Evolutionary conservation across 2,888 invertebrate species (phyloP).

Genomic region (Diarsia rubi): DNA sequence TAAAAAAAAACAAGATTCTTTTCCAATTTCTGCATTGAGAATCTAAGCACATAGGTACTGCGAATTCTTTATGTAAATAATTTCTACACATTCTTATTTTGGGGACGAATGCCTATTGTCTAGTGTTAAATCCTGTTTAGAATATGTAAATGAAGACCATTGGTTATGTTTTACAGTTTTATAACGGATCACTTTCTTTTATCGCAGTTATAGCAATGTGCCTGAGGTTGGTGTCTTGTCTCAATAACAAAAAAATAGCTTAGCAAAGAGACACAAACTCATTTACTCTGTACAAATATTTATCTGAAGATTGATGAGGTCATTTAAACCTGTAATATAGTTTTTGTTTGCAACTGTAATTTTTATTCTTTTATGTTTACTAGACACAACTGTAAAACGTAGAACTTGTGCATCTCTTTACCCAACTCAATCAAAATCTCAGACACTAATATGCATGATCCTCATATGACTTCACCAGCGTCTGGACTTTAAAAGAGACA

Average conservation of each 20-base stretch:
- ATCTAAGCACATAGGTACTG: conserved; percentile 24
- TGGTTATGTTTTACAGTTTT: conserved; percentile 22
- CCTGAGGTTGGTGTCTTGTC: not conserved
- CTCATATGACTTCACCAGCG: too few relatives aligned
- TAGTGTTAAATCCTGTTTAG: conserved; percentile 22
- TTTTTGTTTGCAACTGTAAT: not conserved
- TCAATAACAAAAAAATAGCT: not conserved
- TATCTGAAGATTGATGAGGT: not conserved
- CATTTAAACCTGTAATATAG: not conserved
- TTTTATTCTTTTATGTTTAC: not conserved
- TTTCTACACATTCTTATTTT: conserved; percentile 43
- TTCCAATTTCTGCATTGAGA: conserved; percentile 22
- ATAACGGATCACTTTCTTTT: conserved; percentile 45
- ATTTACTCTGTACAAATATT: not conserved
- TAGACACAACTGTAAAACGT: not conserved
- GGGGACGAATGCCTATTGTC: conserved; percentile 34
- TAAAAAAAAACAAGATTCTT: not conserved
- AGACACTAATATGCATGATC: too few relatives aligned
- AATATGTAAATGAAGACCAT: not conserved
- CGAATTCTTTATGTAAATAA: conserved; percentile 40
- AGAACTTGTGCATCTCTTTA: not conserved
- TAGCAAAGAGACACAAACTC: not conserved
- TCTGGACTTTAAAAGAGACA: too few relatives aligned
- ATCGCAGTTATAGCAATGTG: not conserved
- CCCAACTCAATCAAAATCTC: too few relatives aligned